phyloP scores from a whole-genome alignment of 2,888 invertebrate species.

The Seladonia tumulorum region DNA sequence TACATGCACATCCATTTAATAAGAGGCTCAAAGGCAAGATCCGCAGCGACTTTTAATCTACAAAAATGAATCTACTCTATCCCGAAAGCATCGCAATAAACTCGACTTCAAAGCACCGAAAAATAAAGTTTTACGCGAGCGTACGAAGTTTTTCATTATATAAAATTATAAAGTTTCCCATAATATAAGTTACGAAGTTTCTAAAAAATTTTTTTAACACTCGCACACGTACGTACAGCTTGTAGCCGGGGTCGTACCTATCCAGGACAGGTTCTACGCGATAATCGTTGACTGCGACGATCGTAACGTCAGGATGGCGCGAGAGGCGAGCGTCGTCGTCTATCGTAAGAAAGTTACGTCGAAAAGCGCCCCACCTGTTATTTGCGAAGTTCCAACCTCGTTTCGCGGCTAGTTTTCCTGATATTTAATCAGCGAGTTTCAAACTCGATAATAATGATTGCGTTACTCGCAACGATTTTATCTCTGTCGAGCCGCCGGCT shows the following conservation, averaged over 20 bases:
- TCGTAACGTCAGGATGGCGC: background rate
- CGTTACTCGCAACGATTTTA: slow-evolving; percentile 59
- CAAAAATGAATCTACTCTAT: background rate
- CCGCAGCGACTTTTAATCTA: background rate
- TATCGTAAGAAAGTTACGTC: slow-evolving; percentile 27
- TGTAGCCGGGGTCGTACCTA: background rate
- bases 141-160: background rate
- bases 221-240: background rate
- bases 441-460: slow-evolving; percentile 59
- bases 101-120: background rate
- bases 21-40: background rate
- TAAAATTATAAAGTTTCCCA: background rate
- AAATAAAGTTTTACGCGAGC: background rate
- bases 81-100: background rate
- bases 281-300: slow-evolving; percentile 31
- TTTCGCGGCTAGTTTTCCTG: slow-evolving; percentile 45
- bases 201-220: background rate
- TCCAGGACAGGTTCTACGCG: background rate
- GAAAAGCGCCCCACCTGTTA: slow-evolving; percentile 35
- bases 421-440: slow-evolving; percentile 61
- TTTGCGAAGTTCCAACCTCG: slow-evolving; percentile 57
- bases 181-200: background rate
- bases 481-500: slow-evolving; percentile 18
- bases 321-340: background rate
- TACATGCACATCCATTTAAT: background rate